These are phyloP conservation scores for Balanococcus diminutus DNA, from an alignment of 2,888 invertebrate species.

Conservation along the genomic window DNA sequence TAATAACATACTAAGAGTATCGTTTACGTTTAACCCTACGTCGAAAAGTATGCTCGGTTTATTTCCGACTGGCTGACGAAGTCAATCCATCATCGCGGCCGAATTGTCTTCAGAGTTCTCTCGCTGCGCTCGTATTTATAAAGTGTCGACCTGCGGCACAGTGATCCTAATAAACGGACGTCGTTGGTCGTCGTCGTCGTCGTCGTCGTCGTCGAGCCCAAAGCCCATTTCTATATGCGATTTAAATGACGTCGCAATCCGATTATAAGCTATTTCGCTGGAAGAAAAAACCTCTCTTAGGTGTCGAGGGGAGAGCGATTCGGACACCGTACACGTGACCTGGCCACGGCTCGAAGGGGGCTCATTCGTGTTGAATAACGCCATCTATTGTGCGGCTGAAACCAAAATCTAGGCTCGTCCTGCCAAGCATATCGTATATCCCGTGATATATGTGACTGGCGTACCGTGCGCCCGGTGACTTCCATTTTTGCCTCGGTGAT, in stretches of 20 bases:
- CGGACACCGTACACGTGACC: background rate
- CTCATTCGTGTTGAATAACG: background rate
- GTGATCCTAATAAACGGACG: too few relatives aligned
- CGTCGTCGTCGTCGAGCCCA: background rate
- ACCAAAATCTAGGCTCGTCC: slow-evolving; percentile 35
- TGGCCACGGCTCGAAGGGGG: background rate
- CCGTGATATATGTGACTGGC: slow-evolving; percentile 42
- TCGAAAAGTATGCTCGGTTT: background rate
- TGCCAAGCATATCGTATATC: slow-evolving; percentile 42
- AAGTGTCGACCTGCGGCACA: background rate
- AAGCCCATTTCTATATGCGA: slow-evolving; percentile 40
- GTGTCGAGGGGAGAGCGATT: background rate
- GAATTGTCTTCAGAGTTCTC: background rate
- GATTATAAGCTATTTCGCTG: slow-evolving; percentile 33
- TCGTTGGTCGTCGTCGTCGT: background rate
- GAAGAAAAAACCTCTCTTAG: too few relatives aligned
- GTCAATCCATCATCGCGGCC: slow-evolving; percentile 19
- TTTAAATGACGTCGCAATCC: slow-evolving; percentile 49
- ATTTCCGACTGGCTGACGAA: slow-evolving; percentile 14
- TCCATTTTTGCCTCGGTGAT: slow-evolving; percentile 9
- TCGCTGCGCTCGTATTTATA: background rate
- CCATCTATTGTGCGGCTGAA: slow-evolving; percentile 23
- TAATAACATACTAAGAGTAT: background rate
- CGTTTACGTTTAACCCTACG: slow-evolving; percentile 5
- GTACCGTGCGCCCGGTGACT: background rate